Evolutionary conservation across 2,113 vertebrate genomes (phyloP), one percentile per base, ranked within the genome.

Genomic region (Columba livia): DNA sequence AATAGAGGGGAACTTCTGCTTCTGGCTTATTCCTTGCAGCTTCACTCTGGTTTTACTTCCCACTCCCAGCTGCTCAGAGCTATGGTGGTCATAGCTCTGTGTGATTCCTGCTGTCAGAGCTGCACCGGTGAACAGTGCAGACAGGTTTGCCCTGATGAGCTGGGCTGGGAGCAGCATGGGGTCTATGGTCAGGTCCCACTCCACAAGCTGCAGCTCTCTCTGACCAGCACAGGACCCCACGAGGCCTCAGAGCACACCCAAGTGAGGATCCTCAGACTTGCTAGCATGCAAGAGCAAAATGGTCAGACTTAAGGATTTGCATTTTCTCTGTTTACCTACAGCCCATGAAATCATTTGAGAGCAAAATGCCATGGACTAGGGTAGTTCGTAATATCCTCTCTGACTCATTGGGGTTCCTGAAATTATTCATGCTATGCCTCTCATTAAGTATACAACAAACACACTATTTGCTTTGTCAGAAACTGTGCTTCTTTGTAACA

Each of bases 181-280:
- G 6, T 47, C 12, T 12, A 8, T 44, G 50, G 18, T 21, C 48
- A 64, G 61, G 32, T 74, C 31, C n/a, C 32, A 36, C 26, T 44
- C 17, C 48, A 62, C 31, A 12, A 18, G 24, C 5, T 10, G 13
- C 15, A 62, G 47, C n/a, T 60, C 12, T 28, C 32, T 51, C 12
- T 38, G 57, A 36, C 42, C 42, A 65, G 74, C 53, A n/a, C 54
- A 69, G 48, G 42, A 44, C 28, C 47, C 34, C 40, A 44, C 4
- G 26, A 58, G 15, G 13, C 50, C 53, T 34, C 44, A 29, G 29
- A 77, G 19, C 1, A 0, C 2, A 0, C 21, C 16, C 32, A 47
- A 1, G 10, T 28, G 36, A 69, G 56, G 31, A 51, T 31, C 34
- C 19, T 69, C 85, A 57, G 56, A 36, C 69, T 51, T 51, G 40